phyloP scores from a whole-genome alignment of 2,888 invertebrate species.

The Mesochorus sp. region DNA sequence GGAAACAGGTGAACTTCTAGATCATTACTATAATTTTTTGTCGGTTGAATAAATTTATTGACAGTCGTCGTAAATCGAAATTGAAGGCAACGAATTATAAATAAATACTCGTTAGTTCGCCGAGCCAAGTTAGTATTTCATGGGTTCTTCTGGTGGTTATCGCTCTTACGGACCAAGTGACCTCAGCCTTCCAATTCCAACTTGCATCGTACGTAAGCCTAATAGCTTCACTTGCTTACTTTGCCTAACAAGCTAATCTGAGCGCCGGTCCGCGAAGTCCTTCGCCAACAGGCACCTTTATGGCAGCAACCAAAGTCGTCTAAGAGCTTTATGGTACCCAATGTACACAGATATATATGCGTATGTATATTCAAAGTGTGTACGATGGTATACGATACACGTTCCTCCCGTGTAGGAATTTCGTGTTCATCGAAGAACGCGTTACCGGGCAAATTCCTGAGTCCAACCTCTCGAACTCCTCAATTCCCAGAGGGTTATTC shows the following conservation, averaged over 20 bases:
- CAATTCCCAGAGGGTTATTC: conserved; percentile 41
- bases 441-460: conserved; percentile 43
- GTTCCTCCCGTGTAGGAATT: conserved; percentile 42
- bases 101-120: no score
- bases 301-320: conserved; percentile 55
- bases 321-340: conserved; percentile 54
- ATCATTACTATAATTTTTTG: no score
- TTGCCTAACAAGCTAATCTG: conserved; percentile 60
- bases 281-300: conserved; percentile 58
- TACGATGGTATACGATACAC: conserved; percentile 18
- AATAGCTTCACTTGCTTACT: conserved; percentile 60
- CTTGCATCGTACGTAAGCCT: conserved; percentile 44
- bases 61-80: no score
- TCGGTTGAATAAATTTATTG: no score
- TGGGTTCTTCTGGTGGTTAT: background rate
- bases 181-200: conserved; percentile 31
- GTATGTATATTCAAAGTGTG: background rate
- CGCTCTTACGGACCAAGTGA: background rate
- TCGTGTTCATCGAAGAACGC: conserved; percentile 48
- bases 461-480: conserved; percentile 37
- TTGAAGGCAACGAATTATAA: no score
- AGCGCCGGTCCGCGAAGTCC: conserved; percentile 30
- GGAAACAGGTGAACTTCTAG: no score
- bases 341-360: background rate
- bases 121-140: background rate